phyloP scores from a whole-genome alignment of 2,797 vertebrate species.

The Euphonia xanthogaster region DNA sequence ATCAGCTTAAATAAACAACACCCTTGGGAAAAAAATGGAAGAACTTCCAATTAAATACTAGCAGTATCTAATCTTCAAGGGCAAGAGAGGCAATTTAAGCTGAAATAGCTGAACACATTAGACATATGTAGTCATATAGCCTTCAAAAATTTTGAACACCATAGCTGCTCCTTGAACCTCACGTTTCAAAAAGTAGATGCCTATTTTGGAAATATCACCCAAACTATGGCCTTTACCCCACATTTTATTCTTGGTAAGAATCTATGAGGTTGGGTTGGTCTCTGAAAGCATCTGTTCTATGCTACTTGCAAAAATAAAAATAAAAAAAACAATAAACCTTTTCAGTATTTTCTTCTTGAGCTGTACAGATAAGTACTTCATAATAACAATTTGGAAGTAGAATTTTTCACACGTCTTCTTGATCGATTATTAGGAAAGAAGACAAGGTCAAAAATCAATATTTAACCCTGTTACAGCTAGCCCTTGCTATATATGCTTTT shows the following conservation, averaged over 20 bases:
- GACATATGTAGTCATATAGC: neutral
- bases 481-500: neutral
- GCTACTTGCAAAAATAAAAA: neutral
- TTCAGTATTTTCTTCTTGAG: neutral
- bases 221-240: neutral
- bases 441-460: neutral
- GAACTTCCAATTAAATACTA: neutral
- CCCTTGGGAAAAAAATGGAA: neutral
- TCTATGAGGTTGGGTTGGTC: neutral
- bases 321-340: neutral
- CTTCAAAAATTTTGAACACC: neutral
- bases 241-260: slow-evolving; percentile 9
- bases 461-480: neutral
- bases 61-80: neutral
- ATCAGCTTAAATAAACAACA: neutral
- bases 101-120: neutral
- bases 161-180: neutral
- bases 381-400: neutral
- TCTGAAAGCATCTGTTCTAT: neutral
- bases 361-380: neutral
- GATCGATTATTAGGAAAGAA: neutral
- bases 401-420: neutral
- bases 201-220: neutral
- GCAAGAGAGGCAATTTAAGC: neutral
- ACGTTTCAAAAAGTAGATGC: neutral